phyloP scores from a whole-genome alignment of 2,888 invertebrate species.

The Synanthedon tipuliformis region DNA sequence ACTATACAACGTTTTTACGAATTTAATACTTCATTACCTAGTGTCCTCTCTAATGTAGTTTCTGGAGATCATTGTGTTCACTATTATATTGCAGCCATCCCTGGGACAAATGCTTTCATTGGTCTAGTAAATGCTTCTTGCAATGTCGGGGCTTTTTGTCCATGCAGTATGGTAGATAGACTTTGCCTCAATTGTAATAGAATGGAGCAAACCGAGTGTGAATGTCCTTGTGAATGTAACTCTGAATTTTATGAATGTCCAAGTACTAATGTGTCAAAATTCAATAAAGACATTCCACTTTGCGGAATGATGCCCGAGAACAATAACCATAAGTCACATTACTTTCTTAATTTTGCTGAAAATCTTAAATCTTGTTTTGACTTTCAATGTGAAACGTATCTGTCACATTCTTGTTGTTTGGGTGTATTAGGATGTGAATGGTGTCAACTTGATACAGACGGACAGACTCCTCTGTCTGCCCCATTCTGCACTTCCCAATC shows the following conservation, averaged over 20 bases:
- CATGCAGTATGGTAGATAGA: conserved; percentile 90
- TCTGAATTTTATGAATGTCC: conserved; percentile 56
- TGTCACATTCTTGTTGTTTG: conserved; percentile 74
- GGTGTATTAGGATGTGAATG: conserved; percentile 91
- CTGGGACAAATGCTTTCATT: conserved; percentile 89
- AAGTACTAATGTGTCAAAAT: conserved; percentile 33
- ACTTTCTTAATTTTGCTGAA: conserved; percentile 62
- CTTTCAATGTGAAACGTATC: conserved; percentile 76
- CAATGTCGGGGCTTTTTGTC: conserved; percentile 87
- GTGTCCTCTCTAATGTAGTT: conserved; percentile 83
- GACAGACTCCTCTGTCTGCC: conserved; percentile 72
- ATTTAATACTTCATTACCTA: conserved; percentile 83
- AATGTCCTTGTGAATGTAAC: conserved; percentile 94
- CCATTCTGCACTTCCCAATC: conserved; percentile 86
- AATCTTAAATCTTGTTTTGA: conserved; percentile 75
- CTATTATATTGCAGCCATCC: conserved; percentile 84
- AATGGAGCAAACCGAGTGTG: conserved; percentile 95
- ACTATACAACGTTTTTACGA: conserved; percentile 87
- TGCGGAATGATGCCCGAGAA: conserved; percentile 60
- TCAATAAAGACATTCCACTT: conserved; percentile 42
- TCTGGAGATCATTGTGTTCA: conserved; percentile 90
- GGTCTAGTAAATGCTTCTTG: conserved; percentile 91
- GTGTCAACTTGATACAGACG: conserved; percentile 86
- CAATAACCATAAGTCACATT: conserved; percentile 61
- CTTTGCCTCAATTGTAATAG: conserved; percentile 91